Evolutionary conservation across 2,888 invertebrate species (phyloP).

Genomic region (Ormyrus nitidulus): DNA sequence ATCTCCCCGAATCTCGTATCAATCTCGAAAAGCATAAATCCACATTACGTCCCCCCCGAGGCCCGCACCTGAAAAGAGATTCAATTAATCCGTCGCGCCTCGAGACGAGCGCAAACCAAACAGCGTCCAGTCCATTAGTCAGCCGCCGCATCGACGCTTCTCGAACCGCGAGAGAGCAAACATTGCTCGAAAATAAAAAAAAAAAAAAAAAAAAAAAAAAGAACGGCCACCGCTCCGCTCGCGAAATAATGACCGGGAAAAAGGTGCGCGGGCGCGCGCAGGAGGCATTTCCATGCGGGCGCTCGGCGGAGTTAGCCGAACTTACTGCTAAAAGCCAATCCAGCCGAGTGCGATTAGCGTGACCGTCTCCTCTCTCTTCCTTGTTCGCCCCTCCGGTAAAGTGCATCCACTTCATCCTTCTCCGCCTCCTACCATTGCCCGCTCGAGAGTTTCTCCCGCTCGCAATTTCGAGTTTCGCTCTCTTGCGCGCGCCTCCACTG

Average conservation of each 20-base stretch:
- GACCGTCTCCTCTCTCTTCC: slow-evolving; percentile 59
- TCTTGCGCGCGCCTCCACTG: not conserved
- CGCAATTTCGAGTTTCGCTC: slow-evolving; percentile 41
- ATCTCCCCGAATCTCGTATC: not conserved
- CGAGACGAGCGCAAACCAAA: too few species aligned
- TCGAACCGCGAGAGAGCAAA: too few species aligned
- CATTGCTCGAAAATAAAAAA: too few species aligned
- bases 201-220: too few species aligned
- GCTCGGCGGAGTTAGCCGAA: slow-evolving; percentile 55
- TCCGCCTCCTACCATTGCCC: not conserved
- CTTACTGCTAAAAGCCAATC: slow-evolving; percentile 69
- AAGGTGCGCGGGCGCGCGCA: not conserved
- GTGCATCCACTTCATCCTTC: slow-evolving; percentile 41
- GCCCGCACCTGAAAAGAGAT: not conserved
- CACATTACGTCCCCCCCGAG: too few species aligned
- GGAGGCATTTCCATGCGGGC: slow-evolving; percentile 37
- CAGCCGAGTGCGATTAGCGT: slow-evolving; percentile 69
- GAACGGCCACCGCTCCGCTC: not conserved
- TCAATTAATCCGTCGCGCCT: slow-evolving; percentile 12
- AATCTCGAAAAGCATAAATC: slow-evolving; percentile 16
- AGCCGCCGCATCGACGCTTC: too few species aligned
- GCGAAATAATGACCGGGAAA: slow-evolving; percentile 1
- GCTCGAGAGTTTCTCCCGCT: not conserved
- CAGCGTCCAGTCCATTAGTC: not conserved
- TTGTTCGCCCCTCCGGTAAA: slow-evolving; percentile 24